Evolutionary conservation across 2,113 vertebrate genomes (phyloP).

Genomic region (Aythya baeri): DNA sequence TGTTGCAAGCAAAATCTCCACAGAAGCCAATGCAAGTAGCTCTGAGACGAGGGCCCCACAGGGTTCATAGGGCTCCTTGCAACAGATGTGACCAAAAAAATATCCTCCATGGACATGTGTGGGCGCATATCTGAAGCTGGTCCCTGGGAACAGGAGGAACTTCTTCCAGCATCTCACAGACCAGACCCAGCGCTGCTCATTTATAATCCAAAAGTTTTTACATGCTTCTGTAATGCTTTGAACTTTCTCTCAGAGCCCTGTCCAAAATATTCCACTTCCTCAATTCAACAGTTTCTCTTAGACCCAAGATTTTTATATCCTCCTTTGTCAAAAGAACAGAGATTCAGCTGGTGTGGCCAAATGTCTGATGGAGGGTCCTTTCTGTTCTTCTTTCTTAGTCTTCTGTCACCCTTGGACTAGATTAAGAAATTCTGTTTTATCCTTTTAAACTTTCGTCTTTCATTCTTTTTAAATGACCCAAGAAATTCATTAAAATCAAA

Average conservation of each 20-base stretch:
- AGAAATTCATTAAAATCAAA: background rate
- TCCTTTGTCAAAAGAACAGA: background rate
- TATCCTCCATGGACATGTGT: background rate
- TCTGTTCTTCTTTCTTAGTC: background rate
- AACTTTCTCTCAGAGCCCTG: background rate
- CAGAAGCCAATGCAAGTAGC: background rate
- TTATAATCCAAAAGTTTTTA: background rate
- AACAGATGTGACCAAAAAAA: background rate
- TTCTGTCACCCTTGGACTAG: background rate
- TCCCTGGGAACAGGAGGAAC: background rate
- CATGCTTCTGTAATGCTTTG: background rate
- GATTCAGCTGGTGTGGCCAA: background rate
- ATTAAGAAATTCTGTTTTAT: background rate
- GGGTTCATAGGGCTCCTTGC: rapidly evolving
- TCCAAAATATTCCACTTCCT: background rate
- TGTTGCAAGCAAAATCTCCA: background rate
- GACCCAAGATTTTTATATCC: background rate
- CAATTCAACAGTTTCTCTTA: background rate
- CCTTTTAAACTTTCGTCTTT: background rate
- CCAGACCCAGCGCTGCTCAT: background rate
- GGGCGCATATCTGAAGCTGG: background rate
- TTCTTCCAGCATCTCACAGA: background rate
- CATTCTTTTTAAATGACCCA: background rate
- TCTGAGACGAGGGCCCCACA: rapidly evolving
- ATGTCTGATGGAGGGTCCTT: background rate